Evolutionary conservation across 2,888 invertebrate species (phyloP).

Genomic region (Sarcophaga carnaria): DNA sequence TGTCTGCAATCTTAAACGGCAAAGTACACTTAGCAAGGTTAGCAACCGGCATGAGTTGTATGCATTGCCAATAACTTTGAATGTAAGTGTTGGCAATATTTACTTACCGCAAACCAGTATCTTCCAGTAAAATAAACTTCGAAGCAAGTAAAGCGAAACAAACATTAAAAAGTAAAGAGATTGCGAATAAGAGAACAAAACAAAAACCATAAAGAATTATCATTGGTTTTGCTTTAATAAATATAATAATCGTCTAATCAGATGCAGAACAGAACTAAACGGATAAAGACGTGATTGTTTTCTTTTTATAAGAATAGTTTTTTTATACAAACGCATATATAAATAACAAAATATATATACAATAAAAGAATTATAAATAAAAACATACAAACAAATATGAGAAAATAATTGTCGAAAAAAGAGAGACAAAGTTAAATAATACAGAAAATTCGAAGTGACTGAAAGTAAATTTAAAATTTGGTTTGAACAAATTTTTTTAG

Average conservation of each 20-base stretch:
- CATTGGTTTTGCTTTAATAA: neutral
- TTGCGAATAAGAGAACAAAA: conserved; percentile 42
- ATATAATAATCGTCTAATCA: neutral
- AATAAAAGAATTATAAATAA: conserved; percentile 3
- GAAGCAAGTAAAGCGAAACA: conserved; percentile 1
- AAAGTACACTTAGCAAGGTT: too few species aligned
- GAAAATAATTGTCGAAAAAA: neutral
- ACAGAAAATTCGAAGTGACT: conserved; percentile 19
- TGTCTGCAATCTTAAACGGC: too few species aligned
- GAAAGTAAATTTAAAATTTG: conserved; percentile 32
- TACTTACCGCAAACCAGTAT: neutral
- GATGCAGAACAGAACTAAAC: conserved; percentile 41
- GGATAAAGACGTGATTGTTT: conserved; percentile 27
- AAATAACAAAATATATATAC: neutral
- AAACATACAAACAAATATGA: neutral
- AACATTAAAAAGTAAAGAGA: too few species aligned
- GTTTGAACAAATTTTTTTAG: conserved; percentile 20
- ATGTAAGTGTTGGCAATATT: too few species aligned
- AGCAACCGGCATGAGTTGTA: too few species aligned
- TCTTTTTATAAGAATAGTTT: conserved; percentile 12
- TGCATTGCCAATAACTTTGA: too few species aligned
- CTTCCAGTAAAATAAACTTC: neutral
- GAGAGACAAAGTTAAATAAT: neutral
- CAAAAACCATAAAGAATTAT: conserved; percentile 14
- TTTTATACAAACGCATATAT: conserved; percentile 4